Evolutionary conservation across 2,888 invertebrate species (phyloP), one percentile per base, ranked within the genome.

Genomic region (Trachelus iudaicus): DNA sequence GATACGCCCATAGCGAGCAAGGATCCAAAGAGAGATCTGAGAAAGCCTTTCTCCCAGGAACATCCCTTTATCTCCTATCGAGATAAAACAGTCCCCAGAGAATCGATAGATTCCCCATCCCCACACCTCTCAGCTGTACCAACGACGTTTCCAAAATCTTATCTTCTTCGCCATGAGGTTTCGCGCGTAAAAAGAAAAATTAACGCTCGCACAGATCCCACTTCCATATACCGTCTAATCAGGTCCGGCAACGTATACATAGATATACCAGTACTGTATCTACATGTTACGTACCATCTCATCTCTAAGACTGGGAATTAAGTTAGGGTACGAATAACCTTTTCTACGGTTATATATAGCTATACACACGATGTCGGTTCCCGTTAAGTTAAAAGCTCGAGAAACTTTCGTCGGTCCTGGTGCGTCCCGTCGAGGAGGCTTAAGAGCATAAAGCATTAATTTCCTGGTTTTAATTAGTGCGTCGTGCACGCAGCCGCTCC

Each of bases 381-480:
- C 31, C 71, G 71, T 56, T 23, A 9, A 56, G 71, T 71, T 33
- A 34, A 71, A 71, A 71, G 71, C 71, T 71, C 71, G 71, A 69
- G 73, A 73, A 75, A 77, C 73, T 79, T 77, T 56, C 69, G 56
- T 77, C 31, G n/a, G 31, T 68, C 69, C 37, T 69, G 71, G 37
- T 77, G 69, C 80, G 77, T 71, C 79, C 79, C 74, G 77, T 81
- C 79, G 81, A 81, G 85, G 77, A 80, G 82, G 80, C 82, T 83
- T 80, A 81, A 81, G 81, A 81, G 83, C 79, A 85, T 85, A 79
- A 87, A 87, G 86, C 89, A 90, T 90, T 90, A 90, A 91, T 91
- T 91, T 91, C 90, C 91, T 88, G 87, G 87, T 90, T 91, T 90
- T 91, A 91, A 91, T 90, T 91, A 90, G 89, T 88, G 88, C 88